Evolutionary conservation across 2,797 vertebrate genomes (phyloP), one percentile per base, ranked within the genome.

Genomic region (Molossus molossus): DNA sequence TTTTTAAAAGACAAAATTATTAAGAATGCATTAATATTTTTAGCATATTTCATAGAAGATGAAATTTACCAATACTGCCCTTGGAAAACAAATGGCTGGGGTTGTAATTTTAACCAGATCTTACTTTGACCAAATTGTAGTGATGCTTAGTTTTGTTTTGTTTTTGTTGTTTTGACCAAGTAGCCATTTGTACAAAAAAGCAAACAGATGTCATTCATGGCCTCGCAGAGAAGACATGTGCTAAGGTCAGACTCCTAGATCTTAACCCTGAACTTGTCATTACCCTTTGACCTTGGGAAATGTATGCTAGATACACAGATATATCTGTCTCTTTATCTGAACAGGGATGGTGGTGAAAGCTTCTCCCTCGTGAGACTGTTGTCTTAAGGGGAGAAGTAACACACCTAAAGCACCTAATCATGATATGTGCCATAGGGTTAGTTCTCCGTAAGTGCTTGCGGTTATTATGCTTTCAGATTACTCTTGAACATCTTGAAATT

Each of bases 1-100:
- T 25, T 40, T 69, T 20, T 79, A 40, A 69, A 89, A 50, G 17
- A 69, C 17, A 72, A 93, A 62, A 50, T 64, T 80, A 70, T n/a
- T 77, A 86, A 72, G 21, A 85, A 77, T 23, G 9, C 9, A 27
- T 72, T 62, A 58, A 2, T 88, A 70, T 57, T 96, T 89, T 82
- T 80, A 64, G 85, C 6, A 14, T 79, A 75, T 72, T 77, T 21
- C 13, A 48, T 45, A 79, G 6, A 10, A 50, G 45, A 79, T 50
- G 23, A 83, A 86, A 77, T 64, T 62, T 13, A 75, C 13, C 27
- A 57, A 9, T 69, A 76, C 0, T 75, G 11, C 57, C 62, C 3
- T 9, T 33, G 33, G 15, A 62, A 86, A 91, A 62, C 37, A 4
- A 18, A 70, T 88, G 45, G 6, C 57, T 85, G 5, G 13, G 40